Base-by-base conservation (phyloP, 2,888 invertebrate species). In the Melanostoma mellinum region DNA sequence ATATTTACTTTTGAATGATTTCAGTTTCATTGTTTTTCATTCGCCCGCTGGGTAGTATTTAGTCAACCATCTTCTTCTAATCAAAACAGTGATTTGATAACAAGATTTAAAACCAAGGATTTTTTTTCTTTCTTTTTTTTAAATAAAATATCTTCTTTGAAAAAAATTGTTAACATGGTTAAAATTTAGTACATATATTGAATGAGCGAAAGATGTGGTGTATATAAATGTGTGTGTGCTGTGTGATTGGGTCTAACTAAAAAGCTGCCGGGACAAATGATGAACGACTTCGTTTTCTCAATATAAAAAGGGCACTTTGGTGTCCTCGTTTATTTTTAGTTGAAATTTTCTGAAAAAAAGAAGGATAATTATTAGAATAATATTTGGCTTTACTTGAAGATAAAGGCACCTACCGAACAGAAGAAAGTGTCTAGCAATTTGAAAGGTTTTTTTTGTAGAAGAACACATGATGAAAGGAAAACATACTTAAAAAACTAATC, bases 251-350 rank as follows among this genome's bases (percentile, higher is more conserved):
- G 55, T 46, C 68, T 61, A 82, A 73, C 82, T 44, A 63, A 73
- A 73, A 73, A 79, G 58, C 65, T 74, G 74, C 74, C 74, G 71
- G 56, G 85, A 85, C 84, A 75, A 72, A 81, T 73, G 74, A 72
- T 75, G 67, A 75, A 72, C 53, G 56, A 76, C 72, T 76, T 78
- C 71, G 71, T 80, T 80, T 79, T 80, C 48, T 85, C 75, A 80
- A 85, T 85, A 85, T 78, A 74, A 85, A 85, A 85, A 85, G 85
- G 85, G 85, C 85, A 85, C 85, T 85, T 85, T 85, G 85, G 85
- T 85, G 85, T 85, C 80, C 85, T 85, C 72, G 75, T 65, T 76
- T 77, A 55, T 33, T 67, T 60, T 52, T 65, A 36, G 10, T 40
- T 55, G 1, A 20, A 20, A 20, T 71, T 32, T 53, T 61, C 42